Conservation (phyloP, 2,888 invertebrate genomes). For the Rugalucina vietnamica region DNA sequence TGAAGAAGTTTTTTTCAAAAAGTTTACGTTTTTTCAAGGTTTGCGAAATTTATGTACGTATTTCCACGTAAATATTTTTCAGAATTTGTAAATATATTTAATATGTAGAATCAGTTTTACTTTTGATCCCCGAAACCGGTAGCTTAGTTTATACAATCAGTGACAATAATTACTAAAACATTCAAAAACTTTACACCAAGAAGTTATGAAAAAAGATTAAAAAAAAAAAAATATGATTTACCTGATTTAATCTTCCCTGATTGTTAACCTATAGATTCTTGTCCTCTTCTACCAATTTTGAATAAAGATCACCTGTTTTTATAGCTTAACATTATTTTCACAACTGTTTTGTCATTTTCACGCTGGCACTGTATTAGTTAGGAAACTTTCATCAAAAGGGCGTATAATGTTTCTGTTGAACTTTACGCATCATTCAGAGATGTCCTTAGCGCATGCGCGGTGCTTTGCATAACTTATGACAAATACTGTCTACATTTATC, state of each 20-base stretch:
- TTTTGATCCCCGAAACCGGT: no score
- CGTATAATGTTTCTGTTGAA: slow-evolving; percentile 27
- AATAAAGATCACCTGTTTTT: background rate
- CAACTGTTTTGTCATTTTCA: background rate
- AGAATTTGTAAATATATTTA: no score
- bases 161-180: no score
- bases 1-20: no score
- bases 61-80: no score
- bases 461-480: background rate
- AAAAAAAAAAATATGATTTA: no score
- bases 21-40: no score
- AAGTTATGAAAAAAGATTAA: no score
- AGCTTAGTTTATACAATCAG: no score
- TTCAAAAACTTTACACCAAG: no score
- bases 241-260: background rate
- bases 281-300: background rate
- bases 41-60: no score
- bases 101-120: no score
- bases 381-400: slow-evolving; percentile 38
- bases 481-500: background rate
- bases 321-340: background rate
- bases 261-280: background rate
- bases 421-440: background rate
- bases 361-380: background rate
- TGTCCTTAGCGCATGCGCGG: background rate